A percentile compares a stretch with the other conserved stretches of the same genome.
Conservation (phyloP, 2,888 invertebrate species). For the Heteropelma amictum region DNA sequence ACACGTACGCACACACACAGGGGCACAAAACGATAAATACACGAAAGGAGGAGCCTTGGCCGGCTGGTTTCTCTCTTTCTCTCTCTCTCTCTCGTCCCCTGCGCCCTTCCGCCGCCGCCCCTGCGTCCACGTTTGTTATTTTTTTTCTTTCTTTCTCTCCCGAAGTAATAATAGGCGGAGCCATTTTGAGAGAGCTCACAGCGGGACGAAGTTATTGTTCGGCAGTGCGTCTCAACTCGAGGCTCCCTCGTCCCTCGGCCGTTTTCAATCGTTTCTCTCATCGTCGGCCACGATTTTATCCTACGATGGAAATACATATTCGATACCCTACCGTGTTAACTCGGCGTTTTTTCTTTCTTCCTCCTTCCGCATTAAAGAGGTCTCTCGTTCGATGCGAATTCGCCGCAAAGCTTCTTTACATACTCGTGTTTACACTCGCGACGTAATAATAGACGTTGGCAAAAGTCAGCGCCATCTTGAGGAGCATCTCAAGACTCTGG, state of each 20-base stretch:
- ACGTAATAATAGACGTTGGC: conserved; percentile 29
- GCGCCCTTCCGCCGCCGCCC: conserved; percentile 2
- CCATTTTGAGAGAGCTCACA: conserved; percentile 76
- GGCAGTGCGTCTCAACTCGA: conserved; percentile 66
- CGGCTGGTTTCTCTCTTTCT: conserved; percentile 49
- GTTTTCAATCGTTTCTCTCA: neutral
- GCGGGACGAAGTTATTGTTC: conserved; percentile 77
- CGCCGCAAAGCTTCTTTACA: neutral
- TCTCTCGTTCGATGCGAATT: neutral
- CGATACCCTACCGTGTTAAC: no score
- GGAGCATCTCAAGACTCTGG: neutral
- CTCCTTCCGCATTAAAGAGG: neutral
- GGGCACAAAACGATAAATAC: conserved; percentile 43
- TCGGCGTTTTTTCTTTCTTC: neutral
- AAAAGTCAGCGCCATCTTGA: conserved; percentile 45
- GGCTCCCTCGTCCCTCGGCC: conserved; percentile 44
- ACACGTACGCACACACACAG: conserved; percentile 18
- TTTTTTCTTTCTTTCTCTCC: conserved; percentile 63
- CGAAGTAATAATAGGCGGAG: conserved; percentile 77
- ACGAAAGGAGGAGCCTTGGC: conserved; percentile 58
- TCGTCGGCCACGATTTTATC: no score
- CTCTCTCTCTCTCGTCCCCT: conserved; percentile 16
- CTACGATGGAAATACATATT: no score
- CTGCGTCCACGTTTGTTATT: conserved; percentile 46
- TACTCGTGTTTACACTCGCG: neutral